phyloP scores from a whole-genome alignment of 2,797 vertebrate species.

The Pseudochaenichthys georgianus region DNA sequence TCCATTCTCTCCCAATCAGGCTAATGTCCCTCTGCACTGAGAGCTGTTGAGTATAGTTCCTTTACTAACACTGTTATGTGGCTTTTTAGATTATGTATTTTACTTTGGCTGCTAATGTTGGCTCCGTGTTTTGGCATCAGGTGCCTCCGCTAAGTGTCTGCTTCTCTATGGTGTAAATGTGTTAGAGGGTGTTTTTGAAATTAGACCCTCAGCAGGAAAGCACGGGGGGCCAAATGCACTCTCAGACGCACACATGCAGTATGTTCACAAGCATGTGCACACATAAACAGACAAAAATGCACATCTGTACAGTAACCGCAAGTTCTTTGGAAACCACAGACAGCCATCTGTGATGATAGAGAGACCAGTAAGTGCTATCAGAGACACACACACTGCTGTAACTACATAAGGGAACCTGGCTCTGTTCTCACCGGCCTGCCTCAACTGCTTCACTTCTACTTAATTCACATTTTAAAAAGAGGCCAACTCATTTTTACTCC shows the following conservation, averaged over 20 bases:
- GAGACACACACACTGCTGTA: conserved; percentile 53
- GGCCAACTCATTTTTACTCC: conserved; percentile 4
- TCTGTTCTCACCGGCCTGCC: conserved; percentile 31
- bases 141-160: conserved; percentile 67
- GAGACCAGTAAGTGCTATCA: conserved; percentile 62
- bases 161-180: conserved; percentile 53
- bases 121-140: conserved; percentile 69
- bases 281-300: conserved; percentile 35
- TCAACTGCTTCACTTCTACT: conserved; percentile 10
- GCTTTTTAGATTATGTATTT: conserved; percentile 74
- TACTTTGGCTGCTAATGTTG: conserved; percentile 66
- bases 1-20: conserved; percentile 31
- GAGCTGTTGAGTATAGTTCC: conserved; percentile 50
- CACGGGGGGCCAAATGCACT: conserved; percentile 49
- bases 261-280: conserved; percentile 38
- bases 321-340: conserved; percentile 71
- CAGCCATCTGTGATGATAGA: conserved; percentile 52
- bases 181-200: conserved; percentile 74
- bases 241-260: conserved; percentile 38
- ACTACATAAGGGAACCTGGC: conserved; percentile 33
- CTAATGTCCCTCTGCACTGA: conserved; percentile 60
- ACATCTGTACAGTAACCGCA: conserved; percentile 45
- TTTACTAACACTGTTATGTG: conserved; percentile 74
- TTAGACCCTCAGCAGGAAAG: conserved; percentile 68
- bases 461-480: conserved; percentile 10